Conservation (phyloP, 2,888 invertebrate species). For the Mesochorus sp. region DNA sequence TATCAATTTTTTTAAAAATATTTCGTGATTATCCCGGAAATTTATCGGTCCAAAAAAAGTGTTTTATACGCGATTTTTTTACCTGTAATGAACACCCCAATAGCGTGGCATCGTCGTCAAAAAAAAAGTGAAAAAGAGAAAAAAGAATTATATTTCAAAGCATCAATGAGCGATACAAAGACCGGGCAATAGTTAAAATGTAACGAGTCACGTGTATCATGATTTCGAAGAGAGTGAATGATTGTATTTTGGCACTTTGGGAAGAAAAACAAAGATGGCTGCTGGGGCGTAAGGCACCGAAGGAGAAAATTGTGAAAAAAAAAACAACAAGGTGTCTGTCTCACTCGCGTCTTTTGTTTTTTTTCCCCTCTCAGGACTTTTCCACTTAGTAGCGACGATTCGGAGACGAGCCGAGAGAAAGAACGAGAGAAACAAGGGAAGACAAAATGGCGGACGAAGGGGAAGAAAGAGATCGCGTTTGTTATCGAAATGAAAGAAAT, state of each 20-base stretch:
- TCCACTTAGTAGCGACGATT: too few species aligned
- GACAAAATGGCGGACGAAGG: too few species aligned
- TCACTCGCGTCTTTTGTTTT: too few species aligned
- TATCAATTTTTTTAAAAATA: too few species aligned
- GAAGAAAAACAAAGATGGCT: slow-evolving; percentile 22
- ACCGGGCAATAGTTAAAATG: not conserved
- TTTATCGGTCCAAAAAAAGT: slow-evolving; percentile 41
- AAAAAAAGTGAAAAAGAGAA: slow-evolving; percentile 10
- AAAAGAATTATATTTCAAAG: slow-evolving; percentile 10
- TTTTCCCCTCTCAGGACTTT: too few species aligned
- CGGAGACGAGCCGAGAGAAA: too few species aligned
- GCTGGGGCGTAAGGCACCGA: not conserved
- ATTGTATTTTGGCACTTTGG: slow-evolving; percentile 14
- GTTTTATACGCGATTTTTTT: too few species aligned
- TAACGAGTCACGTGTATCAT: not conserved
- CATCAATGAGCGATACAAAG: not conserved
- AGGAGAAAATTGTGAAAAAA: not conserved
- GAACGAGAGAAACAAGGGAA: too few species aligned
- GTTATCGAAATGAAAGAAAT: not conserved
- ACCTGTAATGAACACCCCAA: slow-evolving; percentile 79
- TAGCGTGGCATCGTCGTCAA: slow-evolving; percentile 71
- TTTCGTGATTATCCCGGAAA: not conserved
- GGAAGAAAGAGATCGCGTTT: slow-evolving; percentile 8
- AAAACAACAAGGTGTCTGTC: too few species aligned
- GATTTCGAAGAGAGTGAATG: slow-evolving; percentile 1